Evolutionary conservation across 2,888 invertebrate species (phyloP).

Genomic region (Drosophila tanythrix): DNA sequence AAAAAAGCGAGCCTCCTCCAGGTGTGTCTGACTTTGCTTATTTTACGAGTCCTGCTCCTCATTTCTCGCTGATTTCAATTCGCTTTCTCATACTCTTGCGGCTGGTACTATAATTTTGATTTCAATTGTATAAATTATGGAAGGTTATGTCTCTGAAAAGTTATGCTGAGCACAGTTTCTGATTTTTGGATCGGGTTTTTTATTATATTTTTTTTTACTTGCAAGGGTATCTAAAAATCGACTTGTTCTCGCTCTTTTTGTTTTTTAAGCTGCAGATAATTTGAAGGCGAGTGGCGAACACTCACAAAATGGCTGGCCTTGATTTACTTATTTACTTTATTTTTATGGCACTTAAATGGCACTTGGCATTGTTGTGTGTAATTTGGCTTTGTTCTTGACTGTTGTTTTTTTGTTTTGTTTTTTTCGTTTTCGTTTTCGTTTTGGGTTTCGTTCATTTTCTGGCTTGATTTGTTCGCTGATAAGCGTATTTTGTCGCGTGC

Average conservation of each 20-base stretch:
- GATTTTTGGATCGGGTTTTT: too few relatives aligned
- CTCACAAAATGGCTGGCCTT: conserved; percentile 33
- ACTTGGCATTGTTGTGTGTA: conserved; percentile 62
- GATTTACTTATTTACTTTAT: conserved; percentile 76
- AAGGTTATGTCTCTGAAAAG: too few relatives aligned
- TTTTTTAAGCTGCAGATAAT: conserved; percentile 70
- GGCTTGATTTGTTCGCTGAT: conserved; percentile 60
- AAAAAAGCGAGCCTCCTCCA: not conserved
- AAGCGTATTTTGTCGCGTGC: conserved; percentile 56
- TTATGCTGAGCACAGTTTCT: too few relatives aligned
- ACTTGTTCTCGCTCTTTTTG: conserved; percentile 5
- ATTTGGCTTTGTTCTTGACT: conserved; percentile 63
- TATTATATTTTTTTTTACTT: too few relatives aligned
- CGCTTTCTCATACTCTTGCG: not conserved
- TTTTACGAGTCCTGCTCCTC: conserved; percentile 36
- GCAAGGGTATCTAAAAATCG: not conserved
- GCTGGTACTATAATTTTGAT: not conserved
- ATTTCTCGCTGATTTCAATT: conserved; percentile 20
- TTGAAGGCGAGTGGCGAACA: conserved; percentile 35
- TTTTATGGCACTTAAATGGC: conserved; percentile 74
- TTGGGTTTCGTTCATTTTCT: not conserved
- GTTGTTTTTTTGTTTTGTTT: conserved; percentile 32
- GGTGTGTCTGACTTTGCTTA: conserved; percentile 29
- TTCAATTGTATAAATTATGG: not conserved
- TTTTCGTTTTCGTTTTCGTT: not conserved